Conservation (phyloP, 2,888 invertebrate species). For the Arge pagana region DNA sequence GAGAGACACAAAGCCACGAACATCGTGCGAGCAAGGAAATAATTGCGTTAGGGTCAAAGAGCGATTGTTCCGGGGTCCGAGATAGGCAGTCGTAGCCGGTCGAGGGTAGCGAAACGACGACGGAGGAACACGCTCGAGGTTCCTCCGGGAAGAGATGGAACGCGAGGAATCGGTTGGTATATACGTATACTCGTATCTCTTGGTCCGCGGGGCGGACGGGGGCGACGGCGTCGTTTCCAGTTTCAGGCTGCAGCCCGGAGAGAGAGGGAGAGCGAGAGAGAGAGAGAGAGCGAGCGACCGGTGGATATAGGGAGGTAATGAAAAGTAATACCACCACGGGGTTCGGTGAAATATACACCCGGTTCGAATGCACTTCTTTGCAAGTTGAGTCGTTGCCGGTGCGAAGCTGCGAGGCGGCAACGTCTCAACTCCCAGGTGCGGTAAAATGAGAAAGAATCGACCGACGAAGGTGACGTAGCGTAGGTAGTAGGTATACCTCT, state of each 20-base stretch:
- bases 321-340: conserved; percentile 19
- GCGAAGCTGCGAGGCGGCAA: neutral
- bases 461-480: conserved; percentile 9
- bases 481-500: conserved; percentile 14
- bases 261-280: neutral
- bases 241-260: no score
- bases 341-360: conserved; percentile 11
- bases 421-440: conserved; percentile 17
- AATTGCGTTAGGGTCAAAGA: conserved; percentile 18
- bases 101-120: no score
- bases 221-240: no score
- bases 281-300: neutral
- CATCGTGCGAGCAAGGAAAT: neutral
- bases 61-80: no score
- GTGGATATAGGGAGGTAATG: conserved; percentile 15
- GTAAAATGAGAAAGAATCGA: conserved; percentile 25
- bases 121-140: no score
- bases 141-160: no score
- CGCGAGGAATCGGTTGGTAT: no score
- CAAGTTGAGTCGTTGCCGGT: neutral
- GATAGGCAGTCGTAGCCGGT: no score
- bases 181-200: no score
- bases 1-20: neutral
- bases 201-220: no score
- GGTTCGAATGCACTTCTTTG: conserved; percentile 1